Base-by-base conservation (phyloP, 2,797 vertebrate species). In the Danio albolineatus region DNA sequence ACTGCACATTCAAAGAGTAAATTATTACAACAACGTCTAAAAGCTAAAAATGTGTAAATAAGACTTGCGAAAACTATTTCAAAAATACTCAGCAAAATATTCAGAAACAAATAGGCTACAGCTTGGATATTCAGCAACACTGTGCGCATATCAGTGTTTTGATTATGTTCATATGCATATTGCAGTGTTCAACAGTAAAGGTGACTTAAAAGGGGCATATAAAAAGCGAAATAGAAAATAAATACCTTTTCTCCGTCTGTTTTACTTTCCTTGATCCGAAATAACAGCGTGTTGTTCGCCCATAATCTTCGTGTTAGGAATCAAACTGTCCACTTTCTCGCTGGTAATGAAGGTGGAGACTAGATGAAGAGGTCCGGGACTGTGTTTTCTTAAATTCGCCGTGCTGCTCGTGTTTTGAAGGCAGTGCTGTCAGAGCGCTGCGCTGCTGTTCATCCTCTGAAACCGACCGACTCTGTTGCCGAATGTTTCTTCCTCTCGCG, bases 401-500 rank as follows among this genome's bases (percentile, higher is more conserved):
- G 53, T 7, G 7, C 10, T 14, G 48, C 57, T 48, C 17, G 5
- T 13, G 19, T 38, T 51, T 4, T 41, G 44, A 6, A 28, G 10
- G 13, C 54, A 8, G 62, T 69, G 44, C 16, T 61, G 72, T 16
- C 38, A 51, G 44, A 75, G 62, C 78, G 43, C 12, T 41, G 61
- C 72, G 51, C 28, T 0, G 19, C 44, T 7, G 44, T 14, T 43
- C 74, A 56, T 81, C 85, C 76, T 64, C 86, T 76, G 88, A 77
- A 19, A 56, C 36, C 80, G 41, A 75, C 36, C 80, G 41, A 75
- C 59, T 78, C 87, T 53, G 84, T 64, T 75, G 87, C 84, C 82
- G 38, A 66, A 12, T 73, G 82, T 53, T 56, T 82, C 87, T 39
- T 85, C 82, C 80, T 82, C 85, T 86, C 92, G 92, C 94, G 94